A percentile compares a stretch with the other conserved stretches of the same genome.
Evolutionary conservation across 2,113 vertebrate genomes (phyloP).

Genomic region (Scomber scombrus): DNA sequence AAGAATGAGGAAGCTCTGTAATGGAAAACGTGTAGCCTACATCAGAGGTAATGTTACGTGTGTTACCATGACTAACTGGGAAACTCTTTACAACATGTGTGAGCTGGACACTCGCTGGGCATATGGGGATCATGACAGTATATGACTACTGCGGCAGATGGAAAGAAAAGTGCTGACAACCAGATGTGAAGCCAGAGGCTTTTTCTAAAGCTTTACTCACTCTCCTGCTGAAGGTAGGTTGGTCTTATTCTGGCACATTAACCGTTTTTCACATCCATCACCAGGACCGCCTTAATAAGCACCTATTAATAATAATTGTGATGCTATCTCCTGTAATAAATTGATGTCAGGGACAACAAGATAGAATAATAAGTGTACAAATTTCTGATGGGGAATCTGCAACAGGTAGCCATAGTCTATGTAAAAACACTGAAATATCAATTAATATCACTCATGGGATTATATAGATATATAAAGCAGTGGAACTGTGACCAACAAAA

Average conservation of each 20-base stretch:
- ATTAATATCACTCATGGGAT: not conserved
- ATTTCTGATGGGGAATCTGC: constrained; percentile 9
- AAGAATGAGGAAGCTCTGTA: constrained; percentile 26
- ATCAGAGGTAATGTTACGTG: constrained; percentile 57
- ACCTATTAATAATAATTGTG: constrained; percentile 45
- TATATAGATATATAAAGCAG: constrained; percentile 7
- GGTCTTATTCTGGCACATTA: constrained; percentile 33
- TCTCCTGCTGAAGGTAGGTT: constrained; percentile 36
- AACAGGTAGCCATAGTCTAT: constrained; percentile 37
- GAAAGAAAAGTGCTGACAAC: constrained; percentile 63
- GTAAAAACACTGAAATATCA: not conserved
- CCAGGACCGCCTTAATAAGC: constrained; percentile 38
- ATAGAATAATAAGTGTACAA: constrained; percentile 29
- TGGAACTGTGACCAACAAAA: constrained; percentile 8
- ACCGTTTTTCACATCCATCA: constrained; percentile 43
- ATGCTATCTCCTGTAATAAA: constrained; percentile 39
- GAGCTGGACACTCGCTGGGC: constrained; percentile 57
- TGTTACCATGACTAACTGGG: constrained; percentile 64
- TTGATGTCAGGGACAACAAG: constrained; percentile 38
- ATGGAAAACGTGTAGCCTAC: constrained; percentile 56
- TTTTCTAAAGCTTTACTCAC: constrained; percentile 18
- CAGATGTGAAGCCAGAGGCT: constrained; percentile 70
- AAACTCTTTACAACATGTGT: constrained; percentile 68
- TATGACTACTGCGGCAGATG: constrained; percentile 47
- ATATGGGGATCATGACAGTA: constrained; percentile 51